A percentile compares a stretch with the other conserved stretches of the same genome.
These are phyloP conservation scores for Molossus molossus DNA, from an alignment of 2,797 vertebrate genomes.

Conservation along the genomic window DNA sequence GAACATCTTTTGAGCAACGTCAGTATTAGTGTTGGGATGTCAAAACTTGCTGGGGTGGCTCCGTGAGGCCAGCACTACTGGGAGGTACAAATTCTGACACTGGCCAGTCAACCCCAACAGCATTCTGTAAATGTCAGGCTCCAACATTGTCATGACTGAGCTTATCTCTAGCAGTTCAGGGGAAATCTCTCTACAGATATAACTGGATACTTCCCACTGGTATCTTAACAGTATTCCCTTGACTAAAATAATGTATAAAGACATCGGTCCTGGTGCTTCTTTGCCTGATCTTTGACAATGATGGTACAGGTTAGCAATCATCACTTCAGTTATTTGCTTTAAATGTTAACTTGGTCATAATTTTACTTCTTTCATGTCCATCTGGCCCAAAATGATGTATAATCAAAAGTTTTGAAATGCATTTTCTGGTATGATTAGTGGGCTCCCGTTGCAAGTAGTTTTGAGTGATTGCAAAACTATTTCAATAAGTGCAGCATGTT, in stretches of 20 bases:
- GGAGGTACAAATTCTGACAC: background rate
- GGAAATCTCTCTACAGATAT: background rate
- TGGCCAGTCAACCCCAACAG: background rate
- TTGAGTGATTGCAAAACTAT: background rate
- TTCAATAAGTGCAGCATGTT: background rate
- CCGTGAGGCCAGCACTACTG: background rate
- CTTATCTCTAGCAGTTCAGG: no score
- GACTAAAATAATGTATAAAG: background rate
- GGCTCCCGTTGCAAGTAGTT: background rate
- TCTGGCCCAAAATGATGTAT: background rate
- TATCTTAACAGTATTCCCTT: background rate
- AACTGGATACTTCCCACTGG: background rate
- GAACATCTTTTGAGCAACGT: background rate
- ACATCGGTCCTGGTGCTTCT: no score
- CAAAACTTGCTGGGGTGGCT: background rate
- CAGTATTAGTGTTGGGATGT: background rate
- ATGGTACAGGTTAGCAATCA: background rate
- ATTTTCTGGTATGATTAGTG: background rate
- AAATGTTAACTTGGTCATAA: background rate
- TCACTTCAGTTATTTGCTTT: background rate
- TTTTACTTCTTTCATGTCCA: background rate
- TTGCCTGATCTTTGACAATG: background rate
- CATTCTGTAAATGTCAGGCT: background rate
- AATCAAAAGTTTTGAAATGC: background rate
- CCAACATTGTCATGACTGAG: background rate